These are phyloP conservation scores for Clistopyga incitator DNA, from an alignment of 2,888 invertebrate species.

Conservation along the genomic window DNA sequence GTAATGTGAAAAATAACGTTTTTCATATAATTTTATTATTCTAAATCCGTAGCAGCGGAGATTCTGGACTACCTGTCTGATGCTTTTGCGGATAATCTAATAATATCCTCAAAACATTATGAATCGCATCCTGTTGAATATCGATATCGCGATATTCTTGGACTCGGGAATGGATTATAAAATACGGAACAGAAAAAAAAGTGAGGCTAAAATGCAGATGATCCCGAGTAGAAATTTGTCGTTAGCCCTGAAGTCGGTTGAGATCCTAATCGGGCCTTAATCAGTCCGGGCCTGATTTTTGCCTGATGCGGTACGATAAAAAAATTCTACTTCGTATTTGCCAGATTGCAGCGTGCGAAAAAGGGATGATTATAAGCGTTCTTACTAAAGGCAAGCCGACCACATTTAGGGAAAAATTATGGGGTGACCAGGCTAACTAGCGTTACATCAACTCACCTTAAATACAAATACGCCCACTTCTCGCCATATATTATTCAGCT, in stretches of 20 bases:
- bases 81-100: neutral
- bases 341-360: neutral
- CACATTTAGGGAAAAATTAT: neutral
- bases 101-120: neutral
- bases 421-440: neutral
- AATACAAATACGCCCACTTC: neutral
- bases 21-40: neutral
- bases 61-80: neutral
- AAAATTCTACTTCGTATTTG: neutral
- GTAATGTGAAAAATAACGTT: conserved; percentile 84
- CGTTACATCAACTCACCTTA: neutral
- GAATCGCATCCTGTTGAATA: neutral
- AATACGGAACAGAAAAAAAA: neutral
- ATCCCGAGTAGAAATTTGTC: too few relatives aligned
- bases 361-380: neutral
- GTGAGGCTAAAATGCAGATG: too few relatives aligned
- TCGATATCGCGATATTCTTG: neutral
- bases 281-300: too few relatives aligned
- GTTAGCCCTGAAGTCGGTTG: too few relatives aligned
- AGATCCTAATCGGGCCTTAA: too few relatives aligned
- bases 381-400: neutral
- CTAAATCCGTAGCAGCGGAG: neutral
- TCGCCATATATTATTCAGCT: neutral
- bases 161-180: neutral
- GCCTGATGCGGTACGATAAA: too few relatives aligned